Percentiles rank a stretch among this genome's conserved stretches.
Conservation (phyloP, 2,797 vertebrate species). For the Acrossocheilus fasciatus region DNA sequence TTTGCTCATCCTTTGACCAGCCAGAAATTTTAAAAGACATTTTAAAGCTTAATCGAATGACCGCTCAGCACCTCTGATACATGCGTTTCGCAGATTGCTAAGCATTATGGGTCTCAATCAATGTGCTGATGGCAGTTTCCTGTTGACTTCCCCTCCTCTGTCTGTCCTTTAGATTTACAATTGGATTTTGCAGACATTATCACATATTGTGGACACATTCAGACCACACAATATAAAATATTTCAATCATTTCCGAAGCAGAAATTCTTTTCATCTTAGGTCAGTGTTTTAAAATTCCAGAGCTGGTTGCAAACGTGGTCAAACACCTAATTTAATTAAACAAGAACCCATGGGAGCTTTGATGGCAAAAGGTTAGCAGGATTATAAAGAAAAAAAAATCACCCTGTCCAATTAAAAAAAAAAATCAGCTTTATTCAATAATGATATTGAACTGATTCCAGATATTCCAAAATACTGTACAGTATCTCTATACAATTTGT, state of each 20-base stretch:
- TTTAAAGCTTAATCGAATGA: slow-evolving; percentile 50
- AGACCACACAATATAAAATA: not conserved
- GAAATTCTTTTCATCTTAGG: not conserved
- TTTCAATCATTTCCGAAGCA: not conserved
- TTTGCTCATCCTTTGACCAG: slow-evolving; percentile 51
- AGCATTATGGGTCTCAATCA: slow-evolving; percentile 55
- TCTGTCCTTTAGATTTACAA: slow-evolving; percentile 18
- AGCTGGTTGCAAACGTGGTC: slow-evolving; percentile 9
- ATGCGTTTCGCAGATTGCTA: slow-evolving; percentile 55
- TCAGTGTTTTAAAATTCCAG: not conserved
- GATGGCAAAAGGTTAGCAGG: not conserved
- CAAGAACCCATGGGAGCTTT: not conserved
- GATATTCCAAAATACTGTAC: not conserved
- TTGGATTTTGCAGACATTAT: slow-evolving; percentile 24
- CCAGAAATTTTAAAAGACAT: slow-evolving; percentile 61
- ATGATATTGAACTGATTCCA: slow-evolving; percentile 10
- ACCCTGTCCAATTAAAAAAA: not conserved
- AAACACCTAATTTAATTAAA: slow-evolving; percentile 19
- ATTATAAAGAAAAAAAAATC: not conserved
- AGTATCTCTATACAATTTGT: not conserved
- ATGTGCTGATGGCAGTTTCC: slow-evolving; percentile 42
- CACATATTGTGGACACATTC: not conserved
- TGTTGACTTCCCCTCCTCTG: slow-evolving; percentile 27
- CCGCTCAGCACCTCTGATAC: slow-evolving; percentile 64
- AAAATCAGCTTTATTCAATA: not conserved